Evolutionary conservation across 2,113 vertebrate genomes (phyloP).

Genomic region (Coracopsis vasa): DNA sequence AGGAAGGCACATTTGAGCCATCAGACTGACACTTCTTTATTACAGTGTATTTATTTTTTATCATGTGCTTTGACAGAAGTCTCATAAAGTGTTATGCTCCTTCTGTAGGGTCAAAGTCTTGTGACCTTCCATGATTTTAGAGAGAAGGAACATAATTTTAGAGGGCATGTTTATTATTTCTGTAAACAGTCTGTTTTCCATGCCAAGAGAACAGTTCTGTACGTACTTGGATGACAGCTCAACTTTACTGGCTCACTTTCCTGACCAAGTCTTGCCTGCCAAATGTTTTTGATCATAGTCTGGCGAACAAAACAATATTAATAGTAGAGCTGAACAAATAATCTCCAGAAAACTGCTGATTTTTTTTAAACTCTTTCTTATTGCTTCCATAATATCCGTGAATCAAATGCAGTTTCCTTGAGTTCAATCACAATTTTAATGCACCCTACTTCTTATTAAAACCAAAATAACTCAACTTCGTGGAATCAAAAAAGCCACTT

Average conservation of each 20-base stretch:
- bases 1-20: slow-evolving; percentile 36
- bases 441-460: neutral
- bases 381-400: neutral
- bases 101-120: slow-evolving; percentile 46
- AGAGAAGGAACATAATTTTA: slow-evolving; percentile 34
- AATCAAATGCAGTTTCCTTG: neutral
- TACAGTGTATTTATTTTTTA: slow-evolving; percentile 59
- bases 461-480: neutral
- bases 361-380: slow-evolving; percentile 4
- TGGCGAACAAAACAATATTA: slow-evolving; percentile 49
- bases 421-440: neutral
- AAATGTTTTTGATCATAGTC: slow-evolving; percentile 61
- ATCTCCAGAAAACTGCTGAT: slow-evolving; percentile 14
- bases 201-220: slow-evolving; percentile 8
- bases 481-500: neutral
- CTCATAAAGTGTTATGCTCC: slow-evolving; percentile 49
- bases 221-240: slow-evolving; percentile 32
- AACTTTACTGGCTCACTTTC: slow-evolving; percentile 40
- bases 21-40: slow-evolving; percentile 52
- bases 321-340: slow-evolving; percentile 23
- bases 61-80: slow-evolving; percentile 59
- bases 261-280: neutral
- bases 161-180: slow-evolving; percentile 57
- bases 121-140: slow-evolving; percentile 23
- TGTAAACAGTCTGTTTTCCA: slow-evolving; percentile 41